phyloP scores from a whole-genome alignment of 2,113 vertebrate genomes.

The Conger conger region DNA sequence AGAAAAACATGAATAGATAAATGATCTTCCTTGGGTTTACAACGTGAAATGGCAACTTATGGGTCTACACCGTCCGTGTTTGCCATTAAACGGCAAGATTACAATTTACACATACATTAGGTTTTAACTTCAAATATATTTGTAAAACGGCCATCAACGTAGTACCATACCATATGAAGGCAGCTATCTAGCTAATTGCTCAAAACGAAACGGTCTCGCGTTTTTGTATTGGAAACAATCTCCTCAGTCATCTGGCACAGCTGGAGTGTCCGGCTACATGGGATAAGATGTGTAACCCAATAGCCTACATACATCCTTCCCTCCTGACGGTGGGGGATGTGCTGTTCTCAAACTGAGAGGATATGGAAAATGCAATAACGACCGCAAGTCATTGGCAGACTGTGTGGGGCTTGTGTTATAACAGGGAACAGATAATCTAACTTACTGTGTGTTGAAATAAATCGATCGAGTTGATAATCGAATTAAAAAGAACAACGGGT shows the following conservation, averaged over 20 bases:
- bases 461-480: neutral
- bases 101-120: neutral
- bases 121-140: neutral
- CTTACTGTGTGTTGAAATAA: neutral
- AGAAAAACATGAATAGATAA: neutral
- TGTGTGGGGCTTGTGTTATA: neutral
- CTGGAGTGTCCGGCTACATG: constrained; percentile 62
- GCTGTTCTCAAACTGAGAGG: constrained; percentile 27
- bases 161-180: neutral
- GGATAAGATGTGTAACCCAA: constrained; percentile 58
- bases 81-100: neutral
- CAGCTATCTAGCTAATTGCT: too few species aligned
- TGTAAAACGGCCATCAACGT: neutral
- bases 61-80: neutral
- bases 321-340: constrained; percentile 54
- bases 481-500: neutral
- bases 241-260: constrained; percentile 49
- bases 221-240: neutral
- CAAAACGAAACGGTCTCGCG: neutral
- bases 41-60: neutral
- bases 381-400: neutral
- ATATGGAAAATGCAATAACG: neutral
- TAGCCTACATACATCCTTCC: constrained; percentile 45
- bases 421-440: neutral
- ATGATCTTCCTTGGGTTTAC: neutral